Conservation (phyloP, 2,113 vertebrate species). For the Tauraco erythrolophus region DNA sequence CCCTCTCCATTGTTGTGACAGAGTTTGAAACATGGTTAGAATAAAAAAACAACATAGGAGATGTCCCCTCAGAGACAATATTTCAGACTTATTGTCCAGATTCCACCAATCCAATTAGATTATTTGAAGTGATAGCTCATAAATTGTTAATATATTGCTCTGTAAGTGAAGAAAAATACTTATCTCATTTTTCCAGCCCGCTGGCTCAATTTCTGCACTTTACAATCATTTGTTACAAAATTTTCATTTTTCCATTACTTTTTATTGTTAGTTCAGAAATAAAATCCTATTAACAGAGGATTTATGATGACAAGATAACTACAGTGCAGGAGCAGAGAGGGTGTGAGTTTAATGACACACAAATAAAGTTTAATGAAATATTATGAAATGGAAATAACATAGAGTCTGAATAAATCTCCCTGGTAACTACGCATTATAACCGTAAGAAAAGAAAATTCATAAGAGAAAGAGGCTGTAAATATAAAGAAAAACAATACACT, state of each 20-base stretch:
- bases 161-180: conserved; percentile 59
- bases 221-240: conserved; percentile 63
- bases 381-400: conserved; percentile 72
- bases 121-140: conserved; percentile 71
- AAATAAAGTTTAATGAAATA: conserved; percentile 75
- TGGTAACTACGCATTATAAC: conserved; percentile 40
- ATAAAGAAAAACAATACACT: background rate
- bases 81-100: conserved; percentile 64
- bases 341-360: conserved; percentile 61
- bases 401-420: conserved; percentile 51
- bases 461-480: conserved; percentile 7
- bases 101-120: conserved; percentile 65
- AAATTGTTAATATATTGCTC: conserved; percentile 73
- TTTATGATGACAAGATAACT: conserved; percentile 75
- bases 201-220: conserved; percentile 57
- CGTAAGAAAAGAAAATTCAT: conserved; percentile 19
- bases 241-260: conserved; percentile 71
- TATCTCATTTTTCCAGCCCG: conserved; percentile 68
- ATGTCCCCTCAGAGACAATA: conserved; percentile 38
- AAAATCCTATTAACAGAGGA: conserved; percentile 65
- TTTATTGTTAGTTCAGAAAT: conserved; percentile 72
- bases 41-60: background rate
- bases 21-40: conserved; percentile 10
- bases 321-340: background rate
- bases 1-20: background rate